These are phyloP conservation scores for Panulirus ornatus DNA, from an alignment of 1,140 invertebrate genomes.

Conservation along the genomic window DNA sequence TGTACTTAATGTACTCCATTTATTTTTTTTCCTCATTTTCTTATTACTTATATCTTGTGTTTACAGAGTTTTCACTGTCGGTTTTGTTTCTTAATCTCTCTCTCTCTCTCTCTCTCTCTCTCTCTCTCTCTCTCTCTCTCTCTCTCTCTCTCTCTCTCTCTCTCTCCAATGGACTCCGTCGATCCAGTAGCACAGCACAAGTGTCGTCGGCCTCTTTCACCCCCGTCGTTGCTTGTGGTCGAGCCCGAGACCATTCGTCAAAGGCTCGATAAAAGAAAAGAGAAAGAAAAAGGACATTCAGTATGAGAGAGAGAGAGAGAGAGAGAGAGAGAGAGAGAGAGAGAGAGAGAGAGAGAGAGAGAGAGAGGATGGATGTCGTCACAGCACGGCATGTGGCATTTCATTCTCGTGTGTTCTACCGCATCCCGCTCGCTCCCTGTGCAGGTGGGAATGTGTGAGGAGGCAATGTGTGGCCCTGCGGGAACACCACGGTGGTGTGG, in stretches of 20 bases:
- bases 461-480: background rate
- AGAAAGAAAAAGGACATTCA: too few relatives aligned
- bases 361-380: background rate
- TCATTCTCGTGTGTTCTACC: background rate
- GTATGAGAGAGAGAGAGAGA: background rate
- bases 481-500: too few relatives aligned
- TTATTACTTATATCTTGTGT: background rate
- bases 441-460: background rate
- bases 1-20: background rate
- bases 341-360: background rate
- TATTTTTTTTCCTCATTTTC: background rate
- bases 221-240: too few relatives aligned
- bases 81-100: background rate
- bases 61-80: background rate
- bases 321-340: constrained; percentile 15
- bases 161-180: too few relatives aligned
- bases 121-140: constrained; percentile 13
- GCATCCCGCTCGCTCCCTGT: too few relatives aligned
- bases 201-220: too few relatives aligned
- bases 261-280: too few relatives aligned
- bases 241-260: too few relatives aligned
- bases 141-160: constrained; percentile 10
- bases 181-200: too few relatives aligned
- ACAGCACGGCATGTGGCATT: background rate
- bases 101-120: constrained; percentile 26